Evolutionary conservation across 2,113 vertebrate species (phyloP).

Genomic region (Natator depressus): DNA sequence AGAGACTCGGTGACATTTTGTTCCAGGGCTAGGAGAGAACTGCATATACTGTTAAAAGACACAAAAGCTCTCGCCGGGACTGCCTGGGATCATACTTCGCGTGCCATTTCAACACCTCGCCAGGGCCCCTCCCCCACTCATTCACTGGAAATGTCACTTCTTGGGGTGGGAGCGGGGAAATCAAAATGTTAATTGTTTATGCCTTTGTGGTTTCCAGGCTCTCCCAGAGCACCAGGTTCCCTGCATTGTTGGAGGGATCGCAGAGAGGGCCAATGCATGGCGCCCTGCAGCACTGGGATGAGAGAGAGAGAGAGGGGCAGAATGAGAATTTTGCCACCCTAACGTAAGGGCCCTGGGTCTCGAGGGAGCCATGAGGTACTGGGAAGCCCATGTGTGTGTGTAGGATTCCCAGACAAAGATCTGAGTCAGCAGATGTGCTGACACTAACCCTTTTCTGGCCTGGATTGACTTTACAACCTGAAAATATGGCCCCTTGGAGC

Average conservation of each 20-base stretch:
- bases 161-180: neutral
- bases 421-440: neutral
- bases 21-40: neutral
- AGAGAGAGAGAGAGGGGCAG: neutral
- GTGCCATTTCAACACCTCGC: neutral
- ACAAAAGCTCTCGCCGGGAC: neutral
- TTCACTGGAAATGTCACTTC: neutral
- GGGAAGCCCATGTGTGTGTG: neutral
- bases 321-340: neutral
- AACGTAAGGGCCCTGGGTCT: neutral
- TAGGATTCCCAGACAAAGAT: neutral
- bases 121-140: neutral
- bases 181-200: neutral
- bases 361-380: neutral
- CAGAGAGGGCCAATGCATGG: neutral
- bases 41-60: neutral
- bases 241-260: neutral
- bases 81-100: neutral
- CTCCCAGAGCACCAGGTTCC: neutral
- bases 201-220: neutral
- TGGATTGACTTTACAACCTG: neutral
- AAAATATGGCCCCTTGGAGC: neutral
- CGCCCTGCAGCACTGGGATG: neutral
- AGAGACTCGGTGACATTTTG: neutral
- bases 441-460: neutral